Evolutionary conservation across 2,113 vertebrate species (phyloP).

Genomic region (Danionella cerebrum): DNA sequence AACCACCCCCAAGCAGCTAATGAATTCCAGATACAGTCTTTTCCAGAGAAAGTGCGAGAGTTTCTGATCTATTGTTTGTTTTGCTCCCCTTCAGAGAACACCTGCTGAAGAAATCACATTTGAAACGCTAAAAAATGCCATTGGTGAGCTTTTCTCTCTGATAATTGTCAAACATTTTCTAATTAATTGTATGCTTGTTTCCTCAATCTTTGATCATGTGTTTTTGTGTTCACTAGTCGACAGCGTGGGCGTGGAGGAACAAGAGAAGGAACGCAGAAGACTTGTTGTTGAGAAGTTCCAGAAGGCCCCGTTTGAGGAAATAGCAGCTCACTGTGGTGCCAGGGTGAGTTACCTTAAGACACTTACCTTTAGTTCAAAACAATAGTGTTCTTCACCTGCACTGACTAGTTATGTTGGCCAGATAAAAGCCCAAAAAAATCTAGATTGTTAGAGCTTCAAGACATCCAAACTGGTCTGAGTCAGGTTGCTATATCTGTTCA

Average conservation of each 20-base stretch:
- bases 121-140: conserved; percentile 91
- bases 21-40: no score
- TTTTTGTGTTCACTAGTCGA: conserved; percentile 65
- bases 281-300: conserved; percentile 95
- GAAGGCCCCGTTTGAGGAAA: conserved; percentile 95
- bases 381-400: no score
- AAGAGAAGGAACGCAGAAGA: conserved; percentile 83
- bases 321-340: conserved; percentile 90
- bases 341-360: conserved; percentile 64
- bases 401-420: no score
- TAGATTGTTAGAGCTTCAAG: no score
- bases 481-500: no score
- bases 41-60: no score
- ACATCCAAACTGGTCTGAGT: no score
- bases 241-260: conserved; percentile 87
- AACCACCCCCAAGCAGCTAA: no score
- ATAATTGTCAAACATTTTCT: not conserved
- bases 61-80: not conserved
- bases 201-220: not conserved
- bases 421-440: no score
- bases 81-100: conserved; percentile 65
- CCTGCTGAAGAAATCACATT: conserved; percentile 95
- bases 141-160: conserved; percentile 65
- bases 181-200: conserved; percentile 15
- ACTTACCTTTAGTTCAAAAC: not conserved